Percentiles rank a stretch among this genome's conserved stretches.
Conservation (phyloP, 1,140 invertebrate genomes). For the Rhyacophila brunnea region DNA sequence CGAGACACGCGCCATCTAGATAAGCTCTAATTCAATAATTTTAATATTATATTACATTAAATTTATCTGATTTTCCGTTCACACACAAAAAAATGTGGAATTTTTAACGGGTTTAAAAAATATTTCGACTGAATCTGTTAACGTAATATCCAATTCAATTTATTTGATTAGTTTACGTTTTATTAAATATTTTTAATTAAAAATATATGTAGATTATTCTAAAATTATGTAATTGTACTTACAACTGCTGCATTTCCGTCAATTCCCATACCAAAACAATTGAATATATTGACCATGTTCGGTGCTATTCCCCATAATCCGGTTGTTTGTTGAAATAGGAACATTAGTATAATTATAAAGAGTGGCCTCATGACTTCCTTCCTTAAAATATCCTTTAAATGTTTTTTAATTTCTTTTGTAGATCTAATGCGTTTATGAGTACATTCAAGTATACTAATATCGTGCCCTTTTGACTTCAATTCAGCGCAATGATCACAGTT, state of each 20-base stretch:
- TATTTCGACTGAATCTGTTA: no score
- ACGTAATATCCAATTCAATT: no score
- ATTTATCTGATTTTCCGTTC: no score
- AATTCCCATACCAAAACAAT: slow-evolving; percentile 48
- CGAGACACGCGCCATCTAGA: no score
- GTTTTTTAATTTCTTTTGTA: slow-evolving; percentile 12
- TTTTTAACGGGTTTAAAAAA: no score
- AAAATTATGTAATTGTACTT: no score
- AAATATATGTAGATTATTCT: no score
- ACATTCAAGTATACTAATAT: slow-evolving; percentile 1
- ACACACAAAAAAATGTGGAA: no score
- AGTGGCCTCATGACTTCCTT: slow-evolving; percentile 55
- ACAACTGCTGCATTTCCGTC: slow-evolving; percentile 50
- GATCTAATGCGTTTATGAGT: slow-evolving; percentile 15
- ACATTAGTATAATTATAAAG: slow-evolving; percentile 48
- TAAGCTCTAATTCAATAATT: no score
- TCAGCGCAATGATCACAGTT: slow-evolving; percentile 38
- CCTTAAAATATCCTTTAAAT: slow-evolving; percentile 44
- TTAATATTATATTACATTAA: no score
- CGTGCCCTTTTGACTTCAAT: neutral
- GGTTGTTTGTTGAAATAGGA: slow-evolving; percentile 53
- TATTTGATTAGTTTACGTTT: no score
- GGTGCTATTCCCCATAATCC: slow-evolving; percentile 58
- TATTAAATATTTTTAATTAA: neutral
- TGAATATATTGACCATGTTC: slow-evolving; percentile 58